Conservation (phyloP, 1,140 invertebrate genomes). For the Dufourea novaeangliae region DNA sequence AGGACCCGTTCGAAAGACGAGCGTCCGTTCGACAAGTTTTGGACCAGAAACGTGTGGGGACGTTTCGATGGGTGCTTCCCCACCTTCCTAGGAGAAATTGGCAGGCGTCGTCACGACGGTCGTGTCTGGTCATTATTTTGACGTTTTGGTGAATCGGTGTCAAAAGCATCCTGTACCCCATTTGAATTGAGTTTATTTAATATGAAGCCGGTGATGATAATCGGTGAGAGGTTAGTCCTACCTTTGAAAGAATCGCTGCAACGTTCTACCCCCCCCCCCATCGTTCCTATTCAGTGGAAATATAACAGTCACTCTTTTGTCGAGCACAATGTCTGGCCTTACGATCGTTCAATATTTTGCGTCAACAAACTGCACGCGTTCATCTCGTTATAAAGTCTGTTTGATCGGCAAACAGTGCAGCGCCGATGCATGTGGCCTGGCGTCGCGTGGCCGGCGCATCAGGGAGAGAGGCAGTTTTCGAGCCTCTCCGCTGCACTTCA, state of each 20-base stretch:
- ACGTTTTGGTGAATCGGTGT: conserved; percentile 66
- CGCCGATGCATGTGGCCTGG: conserved; percentile 47
- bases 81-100: conserved; percentile 8
- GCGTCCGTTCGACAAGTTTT: neutral
- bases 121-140: conserved; percentile 60
- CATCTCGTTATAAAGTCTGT: conserved; percentile 72
- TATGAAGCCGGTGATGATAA: neutral
- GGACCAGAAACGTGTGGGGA: conserved; percentile 11
- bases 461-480: neutral
- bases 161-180: conserved; percentile 54
- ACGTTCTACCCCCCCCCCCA: neutral
- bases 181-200: conserved; percentile 54
- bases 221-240: neutral
- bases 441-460: conserved; percentile 37
- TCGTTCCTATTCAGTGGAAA: conserved; percentile 31
- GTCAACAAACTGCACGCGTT: conserved; percentile 65
- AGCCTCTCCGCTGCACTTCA: conserved; percentile 21
- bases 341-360: conserved; percentile 70
- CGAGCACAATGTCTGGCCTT: conserved; percentile 64
- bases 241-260: neutral
- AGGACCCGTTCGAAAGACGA: neutral
- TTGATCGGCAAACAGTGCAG: conserved; percentile 69
- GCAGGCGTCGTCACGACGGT: conserved; percentile 11
- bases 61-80: neutral
- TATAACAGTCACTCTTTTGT: conserved; percentile 60